phyloP scores from a whole-genome alignment of 2,113 vertebrate genomes.

The Cryptomyrus ogoouensis region DNA sequence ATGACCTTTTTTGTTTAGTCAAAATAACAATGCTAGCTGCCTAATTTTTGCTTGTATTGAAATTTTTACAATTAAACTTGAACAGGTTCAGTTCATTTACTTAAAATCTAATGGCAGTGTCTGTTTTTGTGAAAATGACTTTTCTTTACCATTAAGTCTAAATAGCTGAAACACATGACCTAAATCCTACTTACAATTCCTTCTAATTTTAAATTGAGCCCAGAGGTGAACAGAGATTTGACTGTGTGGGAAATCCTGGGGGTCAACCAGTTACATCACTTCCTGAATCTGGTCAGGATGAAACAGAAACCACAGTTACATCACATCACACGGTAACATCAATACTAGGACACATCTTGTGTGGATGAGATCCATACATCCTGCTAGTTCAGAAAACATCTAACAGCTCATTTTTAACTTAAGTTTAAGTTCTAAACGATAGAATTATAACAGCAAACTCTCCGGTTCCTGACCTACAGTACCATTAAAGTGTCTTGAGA shows the following conservation, averaged over 20 bases:
- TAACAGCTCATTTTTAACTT: background rate
- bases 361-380: background rate
- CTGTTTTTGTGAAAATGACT: background rate
- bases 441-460: background rate
- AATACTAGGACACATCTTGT: background rate
- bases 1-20: too few species aligned
- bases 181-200: slow-evolving; percentile 6
- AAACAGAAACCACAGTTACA: background rate
- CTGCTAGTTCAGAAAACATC: background rate
- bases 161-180: slow-evolving; percentile 1
- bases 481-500: background rate
- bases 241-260: slow-evolving; percentile 1
- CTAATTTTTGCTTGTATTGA: background rate
- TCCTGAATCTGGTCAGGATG: background rate
- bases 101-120: background rate
- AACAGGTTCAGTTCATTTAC: background rate
- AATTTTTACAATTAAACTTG: background rate
- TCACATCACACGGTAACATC: background rate
- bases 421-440: background rate
- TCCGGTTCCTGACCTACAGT: background rate
- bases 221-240: slow-evolving; percentile 9
- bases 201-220: background rate
- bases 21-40: background rate
- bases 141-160: slow-evolving; percentile 7
- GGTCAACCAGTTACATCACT: background rate